Conservation (phyloP, 1,140 invertebrate species). For the Thaumetopoea pityocampa region DNA sequence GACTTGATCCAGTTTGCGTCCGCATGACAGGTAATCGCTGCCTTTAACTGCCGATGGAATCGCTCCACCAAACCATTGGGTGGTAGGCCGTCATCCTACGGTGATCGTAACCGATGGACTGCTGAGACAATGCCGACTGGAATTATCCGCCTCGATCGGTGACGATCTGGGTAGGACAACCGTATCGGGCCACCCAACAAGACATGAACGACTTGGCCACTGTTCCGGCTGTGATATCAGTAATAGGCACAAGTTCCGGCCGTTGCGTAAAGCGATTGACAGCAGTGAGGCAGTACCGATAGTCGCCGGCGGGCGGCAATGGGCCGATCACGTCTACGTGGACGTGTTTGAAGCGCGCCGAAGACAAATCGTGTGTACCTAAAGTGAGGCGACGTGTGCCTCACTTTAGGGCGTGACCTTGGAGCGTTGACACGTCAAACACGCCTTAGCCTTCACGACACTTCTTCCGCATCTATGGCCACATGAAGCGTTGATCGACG, state of each 20-base stretch:
- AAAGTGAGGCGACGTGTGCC: too few species aligned
- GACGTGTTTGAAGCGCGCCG: background rate
- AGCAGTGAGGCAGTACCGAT: constrained; percentile 2
- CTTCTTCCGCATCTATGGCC: too few species aligned
- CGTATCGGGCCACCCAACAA: constrained; percentile 5
- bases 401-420: too few species aligned
- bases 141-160: constrained; percentile 25
- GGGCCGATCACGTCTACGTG: constrained; percentile 4
- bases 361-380: too few species aligned
- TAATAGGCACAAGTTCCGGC: background rate
- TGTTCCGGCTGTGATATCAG: background rate
- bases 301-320: background rate
- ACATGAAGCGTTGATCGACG: too few species aligned
- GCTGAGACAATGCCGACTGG: background rate
- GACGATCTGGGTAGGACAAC: background rate
- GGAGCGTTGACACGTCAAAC: too few species aligned
- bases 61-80: constrained; percentile 30
- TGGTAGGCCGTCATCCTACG: constrained; percentile 3
- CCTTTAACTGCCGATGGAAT: constrained; percentile 41
- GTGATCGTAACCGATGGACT: background rate
- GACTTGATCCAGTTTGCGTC: constrained; percentile 36
- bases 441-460: too few species aligned
- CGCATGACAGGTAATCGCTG: constrained; percentile 35
- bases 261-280: constrained; percentile 1
- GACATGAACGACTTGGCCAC: background rate